phyloP scores from a whole-genome alignment of 2,113 vertebrate genomes.

The Choloepus hoffmanni region DNA sequence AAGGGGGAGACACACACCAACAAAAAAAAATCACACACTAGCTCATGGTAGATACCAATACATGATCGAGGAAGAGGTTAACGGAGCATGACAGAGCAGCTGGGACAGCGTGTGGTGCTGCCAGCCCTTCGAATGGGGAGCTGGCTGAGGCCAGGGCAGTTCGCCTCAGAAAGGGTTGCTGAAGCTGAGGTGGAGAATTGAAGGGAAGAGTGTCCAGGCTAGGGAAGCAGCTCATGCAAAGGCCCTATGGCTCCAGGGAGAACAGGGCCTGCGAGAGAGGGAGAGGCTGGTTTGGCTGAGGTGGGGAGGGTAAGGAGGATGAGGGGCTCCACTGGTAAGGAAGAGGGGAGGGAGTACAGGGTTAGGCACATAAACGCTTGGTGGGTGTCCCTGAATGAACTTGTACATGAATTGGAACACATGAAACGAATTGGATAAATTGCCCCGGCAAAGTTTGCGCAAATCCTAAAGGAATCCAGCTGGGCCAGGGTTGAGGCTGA shows the following conservation, averaged over 20 bases:
- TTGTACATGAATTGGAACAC: background rate
- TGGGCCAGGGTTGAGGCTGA: background rate
- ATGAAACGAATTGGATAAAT: background rate
- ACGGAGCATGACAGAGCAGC: rapidly evolving
- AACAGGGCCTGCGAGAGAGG: rapidly evolving
- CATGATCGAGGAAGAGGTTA: background rate
- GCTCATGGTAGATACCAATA: background rate
- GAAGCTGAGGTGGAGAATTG: background rate
- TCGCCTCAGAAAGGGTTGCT: background rate
- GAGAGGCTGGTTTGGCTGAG: background rate
- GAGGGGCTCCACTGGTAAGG: background rate
- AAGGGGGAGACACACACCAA: background rate
- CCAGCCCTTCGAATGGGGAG: background rate
- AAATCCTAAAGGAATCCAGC: background rate
- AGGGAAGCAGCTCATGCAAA: background rate
- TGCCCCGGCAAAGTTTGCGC: background rate
- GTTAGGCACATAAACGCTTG: background rate
- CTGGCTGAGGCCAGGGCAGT: background rate
- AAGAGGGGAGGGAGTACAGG: background rate
- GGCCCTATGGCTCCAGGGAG: background rate
- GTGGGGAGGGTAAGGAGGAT: background rate
- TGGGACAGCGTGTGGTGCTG: rapidly evolving
- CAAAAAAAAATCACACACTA: background rate
- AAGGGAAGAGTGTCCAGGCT: background rate
- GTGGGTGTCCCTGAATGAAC: background rate